Conservation (phyloP, 2,113 vertebrate species). For the Hydrolagus affinis region DNA sequence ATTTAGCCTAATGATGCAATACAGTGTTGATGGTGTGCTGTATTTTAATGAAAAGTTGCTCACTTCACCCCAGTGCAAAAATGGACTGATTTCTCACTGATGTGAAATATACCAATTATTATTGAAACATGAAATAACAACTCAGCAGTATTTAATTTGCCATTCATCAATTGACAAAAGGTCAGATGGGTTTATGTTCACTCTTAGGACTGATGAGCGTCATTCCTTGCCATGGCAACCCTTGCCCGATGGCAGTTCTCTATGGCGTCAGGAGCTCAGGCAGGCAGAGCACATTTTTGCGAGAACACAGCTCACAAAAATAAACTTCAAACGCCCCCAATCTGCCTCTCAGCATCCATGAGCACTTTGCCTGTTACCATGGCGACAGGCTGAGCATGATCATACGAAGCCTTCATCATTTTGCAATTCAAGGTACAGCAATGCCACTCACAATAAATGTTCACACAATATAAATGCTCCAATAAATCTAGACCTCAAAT, state of each 20-base stretch:
- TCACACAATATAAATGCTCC: background rate
- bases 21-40: no score
- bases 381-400: background rate
- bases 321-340: background rate
- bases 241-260: background rate
- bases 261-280: background rate
- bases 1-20: no score
- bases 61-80: no score
- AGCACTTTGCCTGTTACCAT: constrained; percentile 4
- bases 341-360: background rate
- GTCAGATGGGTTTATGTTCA: background rate
- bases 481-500: background rate
- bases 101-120: background rate
- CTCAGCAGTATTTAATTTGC: background rate
- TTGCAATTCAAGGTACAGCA: constrained; percentile 9
- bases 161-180: background rate
- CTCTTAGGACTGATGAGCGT: background rate
- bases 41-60: no score
- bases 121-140: background rate
- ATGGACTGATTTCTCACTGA: background rate
- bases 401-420: background rate
- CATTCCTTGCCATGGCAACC: constrained; percentile 25
- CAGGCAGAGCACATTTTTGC: background rate
- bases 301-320: background rate
- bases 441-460: background rate